These are phyloP conservation scores for Tetropium fuscum DNA, from an alignment of 2,888 invertebrate species.

Conservation along the genomic window DNA sequence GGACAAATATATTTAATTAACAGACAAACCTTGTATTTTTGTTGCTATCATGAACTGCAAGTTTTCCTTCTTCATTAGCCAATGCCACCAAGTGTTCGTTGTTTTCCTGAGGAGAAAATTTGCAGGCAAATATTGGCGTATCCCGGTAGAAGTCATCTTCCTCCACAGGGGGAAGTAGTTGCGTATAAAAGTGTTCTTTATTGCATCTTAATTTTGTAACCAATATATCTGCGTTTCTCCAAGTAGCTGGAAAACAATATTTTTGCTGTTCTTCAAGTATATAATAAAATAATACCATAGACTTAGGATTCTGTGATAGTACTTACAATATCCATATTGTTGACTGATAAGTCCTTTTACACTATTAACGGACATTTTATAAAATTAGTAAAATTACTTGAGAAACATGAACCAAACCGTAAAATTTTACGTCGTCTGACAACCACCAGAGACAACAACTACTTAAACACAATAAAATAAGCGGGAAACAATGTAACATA, in stretches of 20 bases:
- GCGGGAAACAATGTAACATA: too few relatives aligned
- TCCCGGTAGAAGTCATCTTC: conserved; percentile 65
- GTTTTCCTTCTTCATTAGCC: conserved; percentile 87
- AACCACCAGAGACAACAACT: too few relatives aligned
- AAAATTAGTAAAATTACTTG: too few relatives aligned
- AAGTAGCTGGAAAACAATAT: conserved; percentile 66
- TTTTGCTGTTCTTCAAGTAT: conserved; percentile 3
- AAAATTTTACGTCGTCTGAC: too few relatives aligned
- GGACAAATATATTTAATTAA: too few relatives aligned
- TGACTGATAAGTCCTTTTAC: conserved; percentile 41
- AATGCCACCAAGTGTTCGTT: conserved; percentile 79
- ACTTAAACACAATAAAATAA: too few relatives aligned
- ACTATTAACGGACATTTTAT: conserved; percentile 38
- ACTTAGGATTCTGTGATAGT: not conserved
- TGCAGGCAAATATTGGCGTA: conserved; percentile 84
- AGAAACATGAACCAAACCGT: too few relatives aligned
- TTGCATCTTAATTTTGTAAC: conserved; percentile 74
- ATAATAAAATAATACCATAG: not conserved
- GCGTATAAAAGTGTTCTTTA: conserved; percentile 74
- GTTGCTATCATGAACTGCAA: conserved; percentile 71
- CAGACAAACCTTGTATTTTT: conserved; percentile 33
- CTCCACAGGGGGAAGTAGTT: conserved; percentile 67
- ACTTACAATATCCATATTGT: conserved; percentile 45
- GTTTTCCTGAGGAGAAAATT: conserved; percentile 73
- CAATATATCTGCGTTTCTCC: conserved; percentile 74